Evolutionary conservation across 2,113 vertebrate genomes (phyloP).

Genomic region (Drymodes brunneopygia): DNA sequence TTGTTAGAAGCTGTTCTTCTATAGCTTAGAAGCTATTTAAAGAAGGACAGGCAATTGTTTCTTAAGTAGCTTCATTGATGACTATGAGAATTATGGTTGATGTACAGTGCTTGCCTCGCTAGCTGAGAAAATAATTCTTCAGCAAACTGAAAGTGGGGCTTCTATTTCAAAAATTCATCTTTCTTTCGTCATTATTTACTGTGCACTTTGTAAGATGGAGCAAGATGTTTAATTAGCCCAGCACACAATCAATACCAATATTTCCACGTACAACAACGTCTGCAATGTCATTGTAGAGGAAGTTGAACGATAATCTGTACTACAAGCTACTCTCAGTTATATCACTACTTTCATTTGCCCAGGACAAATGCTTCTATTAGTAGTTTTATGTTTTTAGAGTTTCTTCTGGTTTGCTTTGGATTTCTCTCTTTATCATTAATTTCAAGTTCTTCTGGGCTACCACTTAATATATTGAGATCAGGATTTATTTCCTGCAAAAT

Average conservation of each 20-base stretch:
- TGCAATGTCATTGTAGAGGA: neutral
- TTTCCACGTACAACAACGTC: neutral
- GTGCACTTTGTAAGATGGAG: neutral
- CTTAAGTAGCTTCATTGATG: neutral
- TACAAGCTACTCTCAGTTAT: neutral
- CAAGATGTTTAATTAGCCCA: neutral
- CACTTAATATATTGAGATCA: constrained; percentile 1
- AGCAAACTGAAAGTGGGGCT: neutral
- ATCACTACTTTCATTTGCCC: neutral
- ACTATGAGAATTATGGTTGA: neutral
- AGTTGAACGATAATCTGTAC: constrained; percentile 1
- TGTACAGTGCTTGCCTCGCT: neutral
- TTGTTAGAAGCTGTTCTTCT: neutral
- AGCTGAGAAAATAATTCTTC: neutral
- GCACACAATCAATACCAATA: neutral
- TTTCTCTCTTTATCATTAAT: neutral
- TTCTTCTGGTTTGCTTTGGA: neutral
- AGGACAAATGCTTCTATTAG: constrained; percentile 20
- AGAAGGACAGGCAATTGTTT: neutral
- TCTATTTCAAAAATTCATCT: neutral
- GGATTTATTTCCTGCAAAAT: constrained; percentile 53
- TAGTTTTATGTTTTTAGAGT: neutral
- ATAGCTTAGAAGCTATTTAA: neutral
- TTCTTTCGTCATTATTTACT: neutral
- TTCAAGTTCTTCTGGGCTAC: constrained; percentile 45